Base-by-base conservation (phyloP, 2,113 vertebrate genomes). In the Trachemys scripta region DNA sequence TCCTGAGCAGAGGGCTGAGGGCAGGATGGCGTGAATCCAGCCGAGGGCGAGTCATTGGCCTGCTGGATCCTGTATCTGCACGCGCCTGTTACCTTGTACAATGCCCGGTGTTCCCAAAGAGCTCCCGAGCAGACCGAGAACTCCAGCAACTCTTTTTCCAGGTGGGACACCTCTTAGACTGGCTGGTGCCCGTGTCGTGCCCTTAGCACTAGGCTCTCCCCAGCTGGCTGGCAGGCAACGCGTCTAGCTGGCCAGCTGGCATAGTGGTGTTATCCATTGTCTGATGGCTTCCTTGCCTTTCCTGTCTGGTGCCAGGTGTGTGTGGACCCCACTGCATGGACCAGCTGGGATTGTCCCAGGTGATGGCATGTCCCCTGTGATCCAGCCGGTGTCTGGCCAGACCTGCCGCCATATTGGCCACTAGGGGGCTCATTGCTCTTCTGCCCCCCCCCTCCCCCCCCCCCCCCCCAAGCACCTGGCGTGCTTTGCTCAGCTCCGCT, bases 361-460 rank as follows among this genome's bases (percentile, higher is more conserved):
- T 5, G 27, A 59, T 5, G 10, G 27, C 11, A 29, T 29, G 27
- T 9, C 27, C 57, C 22, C 54, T 56, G 24, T 24, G 54, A 56
- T 22, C 25, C 57, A 27, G 12, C 22, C 2, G 5, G 25, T 5
- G 27, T 31, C 57, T 62, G 57, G 57, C 2, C 27, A 62, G 57
- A 62, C 57, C 31, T 31, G 12, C 29, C 29, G 11, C 27, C 57
- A 22, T 57, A 25, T 57, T 57, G 56, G 56, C 24, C 56, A 24
- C 24, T 25, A 24, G 22, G 56, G 56, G 56, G 56, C 56, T 25
- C 22, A 0, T 57, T 57, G 56, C 4, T 25, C 20, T 5, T 27
- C 10, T 27, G 24, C 56, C 56, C 24, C 56, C 0, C 9, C 8
- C 1, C 7, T 10, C 27, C 57, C 9, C 56, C 56, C 24, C 1